phyloP scores from a whole-genome alignment of 2,797 vertebrate genomes.

The Steatocranus sp. region DNA sequence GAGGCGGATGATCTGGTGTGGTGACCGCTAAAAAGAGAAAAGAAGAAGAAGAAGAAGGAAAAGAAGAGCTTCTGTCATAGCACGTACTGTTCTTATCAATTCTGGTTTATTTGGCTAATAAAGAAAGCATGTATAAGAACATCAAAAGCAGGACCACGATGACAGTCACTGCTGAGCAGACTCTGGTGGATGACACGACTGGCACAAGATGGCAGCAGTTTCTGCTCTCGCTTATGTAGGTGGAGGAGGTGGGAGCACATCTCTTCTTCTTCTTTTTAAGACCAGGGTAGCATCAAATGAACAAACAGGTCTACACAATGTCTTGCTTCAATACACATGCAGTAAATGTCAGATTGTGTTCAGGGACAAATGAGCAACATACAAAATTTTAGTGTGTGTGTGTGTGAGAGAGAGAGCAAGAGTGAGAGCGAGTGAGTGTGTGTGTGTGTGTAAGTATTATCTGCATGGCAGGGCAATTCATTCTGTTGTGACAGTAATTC shows the following conservation, averaged over 20 bases:
- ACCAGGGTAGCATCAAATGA: background rate
- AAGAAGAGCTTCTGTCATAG: background rate
- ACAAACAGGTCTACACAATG: background rate
- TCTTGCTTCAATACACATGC: background rate
- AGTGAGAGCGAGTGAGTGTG: background rate
- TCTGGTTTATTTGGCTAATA: background rate
- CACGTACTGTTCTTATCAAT: background rate
- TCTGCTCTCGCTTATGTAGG: background rate
- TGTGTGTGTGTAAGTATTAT: constrained; percentile 4
- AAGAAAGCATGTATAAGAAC: background rate
- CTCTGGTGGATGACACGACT: background rate
- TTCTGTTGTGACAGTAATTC: constrained; percentile 58
- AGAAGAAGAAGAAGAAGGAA: background rate
- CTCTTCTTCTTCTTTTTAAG: background rate
- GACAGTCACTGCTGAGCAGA: background rate
- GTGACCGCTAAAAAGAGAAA: background rate
- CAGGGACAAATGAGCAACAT: background rate
- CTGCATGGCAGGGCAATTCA: constrained; percentile 24
- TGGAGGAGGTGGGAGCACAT: background rate
- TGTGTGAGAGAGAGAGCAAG: background rate
- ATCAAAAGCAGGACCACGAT: accelerated
- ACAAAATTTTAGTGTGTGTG: background rate
- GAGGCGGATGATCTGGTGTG: background rate
- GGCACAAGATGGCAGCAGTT: background rate
- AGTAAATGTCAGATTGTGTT: background rate